A percentile compares a stretch with the other conserved stretches of the same genome.
phyloP scores from a whole-genome alignment of 1,140 invertebrate genomes.

The Drosophila ficusphila region DNA sequence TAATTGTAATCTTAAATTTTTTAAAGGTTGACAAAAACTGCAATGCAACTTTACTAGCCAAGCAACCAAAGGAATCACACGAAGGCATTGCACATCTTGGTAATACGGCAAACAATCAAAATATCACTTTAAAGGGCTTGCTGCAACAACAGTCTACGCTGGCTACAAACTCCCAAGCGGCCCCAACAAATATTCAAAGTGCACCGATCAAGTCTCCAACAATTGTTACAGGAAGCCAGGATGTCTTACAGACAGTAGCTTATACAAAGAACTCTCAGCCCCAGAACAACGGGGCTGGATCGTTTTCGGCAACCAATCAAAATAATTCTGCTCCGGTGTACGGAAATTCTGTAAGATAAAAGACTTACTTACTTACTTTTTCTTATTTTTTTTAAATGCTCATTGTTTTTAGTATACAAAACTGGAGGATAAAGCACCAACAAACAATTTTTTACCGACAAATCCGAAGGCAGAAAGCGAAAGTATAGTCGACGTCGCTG shows the following conservation, averaged over 20 bases:
- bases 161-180: constrained; percentile 28
- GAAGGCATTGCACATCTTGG: constrained; percentile 50
- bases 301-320: constrained; percentile 44
- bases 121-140: constrained; percentile 40
- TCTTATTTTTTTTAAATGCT: background rate
- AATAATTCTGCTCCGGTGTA: constrained; percentile 70
- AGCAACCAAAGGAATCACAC: constrained; percentile 42
- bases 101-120: constrained; percentile 58
- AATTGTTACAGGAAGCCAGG: constrained; percentile 19
- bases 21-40: constrained; percentile 88
- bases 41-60: constrained; percentile 86
- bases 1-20: background rate
- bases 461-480: constrained; percentile 20
- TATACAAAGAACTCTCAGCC: constrained; percentile 35
- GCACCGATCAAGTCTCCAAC: constrained; percentile 46
- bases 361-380: background rate
- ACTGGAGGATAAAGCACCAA: constrained; percentile 34
- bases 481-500: background rate
- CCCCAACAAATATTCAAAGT: constrained; percentile 45
- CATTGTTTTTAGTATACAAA: constrained; percentile 46
- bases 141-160: constrained; percentile 17
- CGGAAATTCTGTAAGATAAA: constrained; percentile 43
- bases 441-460: constrained; percentile 7
- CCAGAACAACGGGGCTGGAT: constrained; percentile 4
- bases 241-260: constrained; percentile 18